These are phyloP conservation scores for Scolopax mira DNA, from an alignment of 2,113 vertebrate genomes.

Conservation along the genomic window DNA sequence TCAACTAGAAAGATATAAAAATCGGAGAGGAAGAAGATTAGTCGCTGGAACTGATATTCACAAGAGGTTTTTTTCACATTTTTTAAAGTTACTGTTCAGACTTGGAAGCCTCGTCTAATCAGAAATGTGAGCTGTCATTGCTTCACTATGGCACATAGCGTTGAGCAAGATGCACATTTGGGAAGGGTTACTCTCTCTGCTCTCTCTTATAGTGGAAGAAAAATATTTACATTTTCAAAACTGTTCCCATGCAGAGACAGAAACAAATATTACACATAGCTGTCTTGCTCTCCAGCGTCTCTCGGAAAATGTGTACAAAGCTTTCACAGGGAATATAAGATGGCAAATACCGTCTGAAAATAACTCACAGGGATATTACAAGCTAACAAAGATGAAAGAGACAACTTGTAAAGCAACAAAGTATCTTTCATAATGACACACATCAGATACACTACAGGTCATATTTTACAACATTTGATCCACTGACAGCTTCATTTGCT, in stretches of 20 bases:
- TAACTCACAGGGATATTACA: background rate
- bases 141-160: background rate
- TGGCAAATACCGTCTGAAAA: background rate
- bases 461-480: background rate
- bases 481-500: background rate
- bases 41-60: background rate
- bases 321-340: background rate
- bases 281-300: background rate
- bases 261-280: background rate
- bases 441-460: background rate
- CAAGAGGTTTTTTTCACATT: background rate
- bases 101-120: background rate
- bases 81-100: background rate
- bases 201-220: background rate
- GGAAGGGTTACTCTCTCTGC: background rate
- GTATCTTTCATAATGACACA: background rate
- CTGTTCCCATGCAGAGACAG: background rate
- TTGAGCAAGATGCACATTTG: background rate
- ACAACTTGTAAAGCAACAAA: background rate
- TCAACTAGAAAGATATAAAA: background rate
- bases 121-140: background rate
- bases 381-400: background rate
- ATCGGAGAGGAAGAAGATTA: background rate
- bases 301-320: background rate
- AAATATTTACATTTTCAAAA: conserved; percentile 10